A percentile compares a stretch with the other conserved stretches of the same genome.
Evolutionary conservation across 2,797 vertebrate genomes (phyloP).

Genomic region (Oreonectes daqikongensis): DNA sequence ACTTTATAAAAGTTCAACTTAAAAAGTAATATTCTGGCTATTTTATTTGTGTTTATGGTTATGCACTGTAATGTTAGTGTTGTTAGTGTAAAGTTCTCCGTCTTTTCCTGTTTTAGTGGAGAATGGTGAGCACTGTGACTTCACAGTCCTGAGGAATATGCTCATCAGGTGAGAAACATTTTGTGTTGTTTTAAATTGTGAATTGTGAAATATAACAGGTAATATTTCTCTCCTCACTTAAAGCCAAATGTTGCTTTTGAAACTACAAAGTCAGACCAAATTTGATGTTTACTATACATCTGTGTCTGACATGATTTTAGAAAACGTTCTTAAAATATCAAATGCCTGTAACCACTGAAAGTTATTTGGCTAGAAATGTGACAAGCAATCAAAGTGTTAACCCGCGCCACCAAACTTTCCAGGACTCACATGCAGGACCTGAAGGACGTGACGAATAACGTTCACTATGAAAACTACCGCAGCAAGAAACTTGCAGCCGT

Average conservation of each 20-base stretch:
- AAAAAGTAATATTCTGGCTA: too few species aligned
- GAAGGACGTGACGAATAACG: constrained; percentile 82
- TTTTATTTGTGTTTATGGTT: too few species aligned
- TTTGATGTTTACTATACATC: not conserved
- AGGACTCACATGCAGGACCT: constrained; percentile 83
- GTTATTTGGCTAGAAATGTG: too few species aligned
- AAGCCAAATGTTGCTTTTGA: not conserved
- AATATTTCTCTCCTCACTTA: not conserved
- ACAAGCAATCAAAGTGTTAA: not conserved
- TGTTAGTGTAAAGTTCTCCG: constrained; percentile 9
- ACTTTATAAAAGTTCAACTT: not conserved
- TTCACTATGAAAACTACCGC: constrained; percentile 82
- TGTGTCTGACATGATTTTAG: not conserved
- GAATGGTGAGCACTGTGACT: constrained; percentile 82
- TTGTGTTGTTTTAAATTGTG: not conserved
- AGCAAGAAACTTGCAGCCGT: constrained; percentile 79
- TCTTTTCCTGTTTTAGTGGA: constrained; percentile 74
- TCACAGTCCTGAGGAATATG: constrained; percentile 81
- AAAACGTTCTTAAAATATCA: too few species aligned
- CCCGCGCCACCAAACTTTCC: not conserved
- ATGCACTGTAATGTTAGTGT: not conserved
- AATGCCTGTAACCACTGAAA: too few species aligned
- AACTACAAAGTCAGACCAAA: not conserved
- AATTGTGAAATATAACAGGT: too few species aligned
- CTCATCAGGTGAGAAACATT: constrained; percentile 73